phyloP scores from a whole-genome alignment of 2,113 vertebrate genomes.

The Hiodon alosoides region DNA sequence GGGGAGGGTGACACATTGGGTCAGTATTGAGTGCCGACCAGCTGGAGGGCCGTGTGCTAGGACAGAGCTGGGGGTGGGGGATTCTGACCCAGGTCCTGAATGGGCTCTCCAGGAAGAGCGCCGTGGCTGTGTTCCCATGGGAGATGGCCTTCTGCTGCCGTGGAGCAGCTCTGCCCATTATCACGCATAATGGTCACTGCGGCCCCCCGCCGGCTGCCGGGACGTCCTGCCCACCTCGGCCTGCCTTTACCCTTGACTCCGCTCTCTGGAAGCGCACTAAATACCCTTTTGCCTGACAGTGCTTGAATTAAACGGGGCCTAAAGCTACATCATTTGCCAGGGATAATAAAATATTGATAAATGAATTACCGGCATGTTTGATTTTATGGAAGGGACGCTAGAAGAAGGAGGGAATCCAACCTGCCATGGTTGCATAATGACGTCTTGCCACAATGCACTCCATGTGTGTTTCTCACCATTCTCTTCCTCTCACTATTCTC shows the following conservation, averaged over 20 bases:
- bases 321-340: slow-evolving; percentile 58
- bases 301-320: slow-evolving; percentile 63
- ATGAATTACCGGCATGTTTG: slow-evolving; percentile 43
- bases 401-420: slow-evolving; percentile 24
- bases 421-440: slow-evolving; percentile 3
- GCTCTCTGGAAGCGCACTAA: slow-evolving; percentile 72
- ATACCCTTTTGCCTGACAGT: slow-evolving; percentile 73
- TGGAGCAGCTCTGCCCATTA: slow-evolving; percentile 37
- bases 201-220: slow-evolving; percentile 52
- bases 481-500: not conserved
- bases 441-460: not conserved
- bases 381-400: slow-evolving; percentile 26
- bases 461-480: no score
- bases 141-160: slow-evolving; percentile 57
- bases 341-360: slow-evolving; percentile 60
- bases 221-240: slow-evolving; percentile 65
- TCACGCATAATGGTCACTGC: slow-evolving; percentile 35
- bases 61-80: slow-evolving; percentile 13
- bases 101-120: slow-evolving; percentile 23
- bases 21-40: slow-evolving; percentile 24
- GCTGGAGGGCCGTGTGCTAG: slow-evolving; percentile 28
- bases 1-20: not conserved
- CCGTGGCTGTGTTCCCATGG: slow-evolving; percentile 39
- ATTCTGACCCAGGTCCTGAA: slow-evolving; percentile 13
- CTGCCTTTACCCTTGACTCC: slow-evolving; percentile 54